phyloP scores from a whole-genome alignment of 2,888 invertebrate genomes.

The Dysmachus trigonus region DNA sequence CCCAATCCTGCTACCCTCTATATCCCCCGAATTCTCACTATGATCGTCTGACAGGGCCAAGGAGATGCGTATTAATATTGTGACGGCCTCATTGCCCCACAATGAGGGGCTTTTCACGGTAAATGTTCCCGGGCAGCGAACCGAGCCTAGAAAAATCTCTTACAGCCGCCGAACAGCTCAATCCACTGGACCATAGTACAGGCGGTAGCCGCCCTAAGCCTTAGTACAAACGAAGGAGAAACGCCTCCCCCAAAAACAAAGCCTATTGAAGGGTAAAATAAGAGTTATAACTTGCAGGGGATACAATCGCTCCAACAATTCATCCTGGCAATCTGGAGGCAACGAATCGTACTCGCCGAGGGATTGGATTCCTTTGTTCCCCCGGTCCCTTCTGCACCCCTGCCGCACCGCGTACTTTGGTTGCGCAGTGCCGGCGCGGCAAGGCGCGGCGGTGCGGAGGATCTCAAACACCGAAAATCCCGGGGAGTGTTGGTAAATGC shows the following conservation, averaged over 20 bases:
- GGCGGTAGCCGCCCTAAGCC: not conserved
- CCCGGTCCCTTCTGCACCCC: too few relatives aligned
- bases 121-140: not conserved
- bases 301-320: not conserved
- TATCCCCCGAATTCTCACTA: not conserved
- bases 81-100: slow-evolving; percentile 8
- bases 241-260: not conserved
- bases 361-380: not conserved
- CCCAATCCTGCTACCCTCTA: not conserved
- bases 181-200: not conserved
- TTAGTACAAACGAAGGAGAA: not conserved
- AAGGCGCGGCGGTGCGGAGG: not conserved
- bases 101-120: slow-evolving; percentile 32
- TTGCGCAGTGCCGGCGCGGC: not conserved
- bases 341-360: not conserved
- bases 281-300: slow-evolving; percentile 30
- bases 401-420: too few relatives aligned
- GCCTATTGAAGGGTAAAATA: slow-evolving; percentile 31
- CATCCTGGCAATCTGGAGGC: not conserved
- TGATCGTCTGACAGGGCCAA: not conserved
- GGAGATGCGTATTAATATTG: slow-evolving; percentile 2
- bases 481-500: slow-evolving; percentile 1
- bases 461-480: not conserved
- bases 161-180: not conserved
- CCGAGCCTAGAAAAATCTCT: slow-evolving; percentile 8